These are phyloP conservation scores for Chiroxiphia lanceolata DNA, from an alignment of 2,797 vertebrate species.

Conservation along the genomic window DNA sequence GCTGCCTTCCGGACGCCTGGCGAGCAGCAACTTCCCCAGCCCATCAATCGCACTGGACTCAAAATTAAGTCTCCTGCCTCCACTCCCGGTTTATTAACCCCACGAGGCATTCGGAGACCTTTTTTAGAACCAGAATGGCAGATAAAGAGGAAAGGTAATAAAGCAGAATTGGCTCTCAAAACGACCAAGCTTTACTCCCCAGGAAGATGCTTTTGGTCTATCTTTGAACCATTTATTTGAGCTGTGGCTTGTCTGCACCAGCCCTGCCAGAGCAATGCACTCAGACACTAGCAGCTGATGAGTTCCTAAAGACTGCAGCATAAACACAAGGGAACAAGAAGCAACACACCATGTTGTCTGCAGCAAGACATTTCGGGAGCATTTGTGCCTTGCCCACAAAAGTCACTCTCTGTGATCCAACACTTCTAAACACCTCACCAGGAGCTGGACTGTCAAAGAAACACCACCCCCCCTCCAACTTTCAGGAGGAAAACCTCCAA, in stretches of 20 bases:
- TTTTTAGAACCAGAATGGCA: neutral
- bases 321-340: neutral
- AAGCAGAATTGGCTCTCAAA: neutral
- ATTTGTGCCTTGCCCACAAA: neutral
- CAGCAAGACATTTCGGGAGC: neutral
- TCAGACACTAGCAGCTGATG: neutral
- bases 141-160: neutral
- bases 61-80: constrained; percentile 24
- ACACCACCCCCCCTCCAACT: neutral
- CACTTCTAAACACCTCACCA: neutral
- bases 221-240: neutral
- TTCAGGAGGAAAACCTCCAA: neutral
- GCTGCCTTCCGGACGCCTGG: constrained; percentile 1
- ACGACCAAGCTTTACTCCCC: neutral
- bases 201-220: neutral
- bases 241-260: neutral
- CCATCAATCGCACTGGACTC: neutral
- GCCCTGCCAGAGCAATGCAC: neutral
- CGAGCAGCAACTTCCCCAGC: neutral
- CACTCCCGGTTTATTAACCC: constrained; percentile 29
- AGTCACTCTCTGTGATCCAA: neutral
- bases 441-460: neutral
- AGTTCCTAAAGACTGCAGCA: neutral
- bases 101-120: neutral
- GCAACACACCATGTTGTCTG: neutral